These are phyloP conservation scores for Zoanthus gigantus DNA, from an alignment of 92 coral and sea anemone species.

Conservation along the genomic window DNA sequence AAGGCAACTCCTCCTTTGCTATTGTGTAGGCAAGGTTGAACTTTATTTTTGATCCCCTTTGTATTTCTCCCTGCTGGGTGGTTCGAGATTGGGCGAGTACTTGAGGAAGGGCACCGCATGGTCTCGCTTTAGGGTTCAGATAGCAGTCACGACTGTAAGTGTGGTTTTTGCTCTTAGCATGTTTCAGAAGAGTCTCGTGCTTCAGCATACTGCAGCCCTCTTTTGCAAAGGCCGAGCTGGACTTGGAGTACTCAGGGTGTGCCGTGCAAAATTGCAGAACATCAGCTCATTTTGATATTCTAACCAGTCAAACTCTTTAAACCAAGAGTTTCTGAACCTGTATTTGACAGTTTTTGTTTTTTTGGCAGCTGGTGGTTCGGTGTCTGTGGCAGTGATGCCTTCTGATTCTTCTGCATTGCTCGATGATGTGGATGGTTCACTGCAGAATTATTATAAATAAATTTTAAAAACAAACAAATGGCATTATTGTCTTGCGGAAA, in stretches of 20 bases:
- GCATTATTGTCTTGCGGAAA: too few species aligned
- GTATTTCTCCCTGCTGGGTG: constrained; percentile 33
- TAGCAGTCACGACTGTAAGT: constrained; percentile 46
- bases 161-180: constrained; percentile 50
- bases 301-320: constrained; percentile 11
- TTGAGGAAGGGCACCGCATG: constrained; percentile 42
- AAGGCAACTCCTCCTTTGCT: constrained; percentile 60
- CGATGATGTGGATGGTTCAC: constrained; percentile 3
- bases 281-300: constrained; percentile 6
- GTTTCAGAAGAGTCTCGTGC: not conserved
- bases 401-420: constrained; percentile 10
- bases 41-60: constrained; percentile 43
- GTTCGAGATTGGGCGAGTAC: constrained; percentile 51
- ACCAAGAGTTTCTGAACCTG: constrained; percentile 3
- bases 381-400: not conserved
- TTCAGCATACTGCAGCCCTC: constrained; percentile 6
- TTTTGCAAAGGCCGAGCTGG: constrained; percentile 14
- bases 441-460: too few species aligned
- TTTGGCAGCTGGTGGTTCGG: not conserved
- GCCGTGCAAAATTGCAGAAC: constrained; percentile 13
- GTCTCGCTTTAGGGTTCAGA: constrained; percentile 31
- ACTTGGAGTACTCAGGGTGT: not conserved
- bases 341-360: not conserved
- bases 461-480: too few species aligned
- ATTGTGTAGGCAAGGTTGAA: constrained; percentile 45